Evolutionary conservation across 2,888 invertebrate genomes (phyloP), one percentile per base, ranked within the genome.

Genomic region (Meandrusa payeni): DNA sequence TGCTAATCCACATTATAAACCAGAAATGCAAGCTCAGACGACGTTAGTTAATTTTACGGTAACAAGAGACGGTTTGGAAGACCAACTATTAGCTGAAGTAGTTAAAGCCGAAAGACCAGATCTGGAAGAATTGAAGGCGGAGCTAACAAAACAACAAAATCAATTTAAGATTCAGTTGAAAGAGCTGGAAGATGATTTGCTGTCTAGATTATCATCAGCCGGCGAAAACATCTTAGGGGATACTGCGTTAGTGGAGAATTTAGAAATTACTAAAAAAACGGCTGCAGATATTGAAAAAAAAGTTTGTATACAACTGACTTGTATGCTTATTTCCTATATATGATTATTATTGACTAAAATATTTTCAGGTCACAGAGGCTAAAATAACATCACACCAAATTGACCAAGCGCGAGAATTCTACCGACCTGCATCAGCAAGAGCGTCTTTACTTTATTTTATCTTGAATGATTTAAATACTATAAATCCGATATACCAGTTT

Each of bases 21-120:
- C 98, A 1, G 98, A 98, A 89, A 96, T 98, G 95, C 98, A 98
- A 83, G 98, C 98, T 6, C 98, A 98, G 86, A 96, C 97, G 0
- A 98, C 98, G 1, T 88, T 98, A 46, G 97, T 98, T 52, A 98
- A 98, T 83, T 98, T 98, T 67, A 98, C 98, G 5, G 98, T 98
- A 3, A 98, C 98, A 3, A 91, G 96, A 63, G 98, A 98, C 69
- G 98, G 98, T 4, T 85, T 98, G 31, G 98, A 98, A 87, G 98
- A 98, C 77, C 98, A 98, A 77, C 89, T 98, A 9, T 85, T 98
- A 44, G 98, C 97, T 7, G 97, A 97, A 90, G 98, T 98, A 6
- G 98, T 98, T 0, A 97, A 97, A 86, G 97, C 97, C 4, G 98
- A 98, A 80, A 90, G 98, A 59, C 98, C 98, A 0, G 98, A 98